A percentile compares a stretch with the other conserved stretches of the same genome.
phyloP scores from a whole-genome alignment of 2,113 vertebrate species.

The Lasiurus cinereus region DNA sequence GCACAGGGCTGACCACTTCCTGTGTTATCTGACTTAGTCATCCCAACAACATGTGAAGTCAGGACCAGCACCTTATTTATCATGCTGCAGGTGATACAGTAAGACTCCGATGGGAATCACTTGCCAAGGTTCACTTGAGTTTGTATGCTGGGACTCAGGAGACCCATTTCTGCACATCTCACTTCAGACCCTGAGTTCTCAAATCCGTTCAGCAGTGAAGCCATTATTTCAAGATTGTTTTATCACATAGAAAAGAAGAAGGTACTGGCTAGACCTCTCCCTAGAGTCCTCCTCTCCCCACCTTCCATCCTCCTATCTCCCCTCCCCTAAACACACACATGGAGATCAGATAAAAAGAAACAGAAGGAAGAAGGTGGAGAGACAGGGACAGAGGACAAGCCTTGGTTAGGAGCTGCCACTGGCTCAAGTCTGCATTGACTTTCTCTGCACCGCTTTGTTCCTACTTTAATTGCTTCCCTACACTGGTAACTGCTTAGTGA shows the following conservation, averaged over 20 bases:
- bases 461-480: neutral
- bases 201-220: neutral
- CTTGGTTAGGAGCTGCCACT: neutral
- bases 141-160: accelerated
- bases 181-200: neutral
- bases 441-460: neutral
- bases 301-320: too few species aligned
- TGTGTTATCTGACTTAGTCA: neutral
- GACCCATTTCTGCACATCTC: neutral
- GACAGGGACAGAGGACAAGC: neutral
- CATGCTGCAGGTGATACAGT: neutral
- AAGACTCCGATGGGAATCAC: neutral
- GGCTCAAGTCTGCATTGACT: accelerated
- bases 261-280: neutral
- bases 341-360: neutral
- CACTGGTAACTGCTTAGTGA: neutral
- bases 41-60: neutral
- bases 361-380: neutral
- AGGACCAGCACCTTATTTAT: too few species aligned
- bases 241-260: neutral
- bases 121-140: accelerated
- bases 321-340: too few species aligned
- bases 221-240: conserved; percentile 6
- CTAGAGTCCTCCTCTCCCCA: neutral
- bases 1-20: neutral